phyloP scores from a whole-genome alignment of 2,797 vertebrate genomes.

The Nannoperca australis region DNA sequence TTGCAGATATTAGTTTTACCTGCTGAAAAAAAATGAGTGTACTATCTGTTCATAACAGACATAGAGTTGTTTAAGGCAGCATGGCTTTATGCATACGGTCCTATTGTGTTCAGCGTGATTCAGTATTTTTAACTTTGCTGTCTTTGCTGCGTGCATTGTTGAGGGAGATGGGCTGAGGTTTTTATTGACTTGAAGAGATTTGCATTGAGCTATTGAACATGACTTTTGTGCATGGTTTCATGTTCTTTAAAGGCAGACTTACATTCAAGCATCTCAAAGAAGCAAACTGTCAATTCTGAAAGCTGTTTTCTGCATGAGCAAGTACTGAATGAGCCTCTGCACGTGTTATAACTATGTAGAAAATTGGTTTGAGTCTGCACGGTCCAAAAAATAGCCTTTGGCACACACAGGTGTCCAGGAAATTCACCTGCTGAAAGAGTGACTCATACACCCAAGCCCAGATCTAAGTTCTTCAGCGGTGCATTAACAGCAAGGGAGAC shows the following conservation, averaged over 20 bases:
- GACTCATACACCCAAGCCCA: not conserved
- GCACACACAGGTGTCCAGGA: conserved; percentile 18
- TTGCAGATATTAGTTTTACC: conserved; percentile 64
- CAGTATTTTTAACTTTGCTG: conserved; percentile 42
- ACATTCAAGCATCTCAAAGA: conserved; percentile 45
- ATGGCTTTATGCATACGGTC: conserved; percentile 29
- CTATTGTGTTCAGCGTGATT: conserved; percentile 54
- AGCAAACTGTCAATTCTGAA: conserved; percentile 41
- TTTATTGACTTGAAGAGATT: conserved; percentile 47
- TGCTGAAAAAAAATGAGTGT: conserved; percentile 46
- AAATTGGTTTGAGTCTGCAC: conserved; percentile 30
- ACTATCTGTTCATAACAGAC: conserved; percentile 63
- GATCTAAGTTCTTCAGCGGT: not conserved
- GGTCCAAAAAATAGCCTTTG: conserved; percentile 15
- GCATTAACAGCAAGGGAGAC: not conserved
- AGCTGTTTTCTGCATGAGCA: conserved; percentile 35
- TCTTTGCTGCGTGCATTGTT: conserved; percentile 45
- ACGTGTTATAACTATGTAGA: conserved; percentile 21
- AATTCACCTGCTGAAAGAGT: conserved; percentile 4
- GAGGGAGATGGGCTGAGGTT: conserved; percentile 41
- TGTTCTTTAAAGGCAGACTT: conserved; percentile 44
- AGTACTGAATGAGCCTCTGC: conserved; percentile 19
- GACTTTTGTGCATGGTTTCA: conserved; percentile 46
- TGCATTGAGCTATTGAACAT: conserved; percentile 33
- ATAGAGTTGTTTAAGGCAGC: conserved; percentile 18